A percentile compares a stretch with the other conserved stretches of the same genome.
These are phyloP conservation scores for Hylomyscus alleni DNA, from an alignment of 2,797 vertebrate species.

Conservation along the genomic window DNA sequence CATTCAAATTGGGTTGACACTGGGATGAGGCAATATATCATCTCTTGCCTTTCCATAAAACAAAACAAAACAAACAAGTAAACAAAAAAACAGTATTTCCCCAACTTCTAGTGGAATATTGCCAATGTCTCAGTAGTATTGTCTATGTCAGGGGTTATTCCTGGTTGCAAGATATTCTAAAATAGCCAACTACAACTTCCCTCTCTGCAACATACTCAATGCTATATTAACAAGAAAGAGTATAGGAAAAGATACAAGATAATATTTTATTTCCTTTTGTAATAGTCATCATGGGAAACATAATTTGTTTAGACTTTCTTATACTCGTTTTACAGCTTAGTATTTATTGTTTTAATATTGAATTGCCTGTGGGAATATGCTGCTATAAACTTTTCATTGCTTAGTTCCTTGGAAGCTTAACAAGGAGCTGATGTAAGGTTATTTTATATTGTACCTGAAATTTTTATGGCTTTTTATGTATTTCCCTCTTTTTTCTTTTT, in stretches of 20 bases:
- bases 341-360: conserved; percentile 81
- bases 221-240: conserved; percentile 24
- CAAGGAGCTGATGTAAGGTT: not conserved
- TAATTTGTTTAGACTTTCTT: conserved; percentile 46
- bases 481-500: not conserved
- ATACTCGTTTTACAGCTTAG: conserved; percentile 53
- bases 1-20: not conserved
- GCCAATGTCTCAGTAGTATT: not conserved
- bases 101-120: not conserved
- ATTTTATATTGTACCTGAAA: conserved; percentile 53
- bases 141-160: not conserved
- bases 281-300: conserved; percentile 51
- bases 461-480: not conserved
- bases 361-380: conserved; percentile 46
- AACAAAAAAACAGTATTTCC: not conserved
- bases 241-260: not conserved
- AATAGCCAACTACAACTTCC: not conserved
- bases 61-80: not conserved
- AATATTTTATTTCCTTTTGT: conserved; percentile 55
- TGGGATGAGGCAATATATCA: not conserved
- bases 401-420: conserved; percentile 57
- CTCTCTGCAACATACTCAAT: conserved; percentile 44
- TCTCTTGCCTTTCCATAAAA: not conserved
- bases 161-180: not conserved
- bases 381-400: conserved; percentile 34